Evolutionary conservation across 2,888 invertebrate genomes (phyloP), one percentile per base, ranked within the genome.

Genomic region (Electrophaes corylata): DNA sequence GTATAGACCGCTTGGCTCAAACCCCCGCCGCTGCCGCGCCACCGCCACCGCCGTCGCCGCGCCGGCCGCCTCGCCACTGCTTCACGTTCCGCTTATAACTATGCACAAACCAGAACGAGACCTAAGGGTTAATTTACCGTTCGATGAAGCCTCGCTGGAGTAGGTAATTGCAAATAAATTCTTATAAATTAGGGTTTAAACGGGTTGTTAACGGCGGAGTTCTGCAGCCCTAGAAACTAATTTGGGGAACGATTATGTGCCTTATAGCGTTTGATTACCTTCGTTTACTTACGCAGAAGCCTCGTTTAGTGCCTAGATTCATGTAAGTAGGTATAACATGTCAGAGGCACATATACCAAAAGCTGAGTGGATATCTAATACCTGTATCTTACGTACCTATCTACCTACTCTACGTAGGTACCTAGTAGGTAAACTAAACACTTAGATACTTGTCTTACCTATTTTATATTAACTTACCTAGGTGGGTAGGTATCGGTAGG

Each of bases 121-220:
- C 19, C 43, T 44, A 53, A 47, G 50, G 56, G 60, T 56, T 58
- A 60, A 64, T 58, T 57, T 23, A 29, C 33, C 46, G 46, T 12
- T 26, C 44, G 49, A 58, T 60, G 52, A 55, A 57, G 37, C 56
- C 40, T 12, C 3, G 29, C 16, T 43, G 29, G 14, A 26, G 29
- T n/a, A n/a, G n/a, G n/a, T 58, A 49, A 63, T 55, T 16, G 51
- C 41, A 37, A 40, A 58, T 55, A 45, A 60, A 64, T 57, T 52
- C 43, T 50, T 62, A 57, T 52, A 44, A 62, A 58, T 56, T 46
- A 44, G 39, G 44, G 44, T 45, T 40, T 59, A 54, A 56, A 39
- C 53, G 31, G 51, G 10, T 53, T 39, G 45, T 16, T 45, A 45
- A 45, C 39, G 29, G 52, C 39, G 4, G 45, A 19, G 40, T 19